Percentiles rank a stretch among this genome's conserved stretches.
Conservation (phyloP, 2,888 invertebrate genomes). For the Ctena decussata region DNA sequence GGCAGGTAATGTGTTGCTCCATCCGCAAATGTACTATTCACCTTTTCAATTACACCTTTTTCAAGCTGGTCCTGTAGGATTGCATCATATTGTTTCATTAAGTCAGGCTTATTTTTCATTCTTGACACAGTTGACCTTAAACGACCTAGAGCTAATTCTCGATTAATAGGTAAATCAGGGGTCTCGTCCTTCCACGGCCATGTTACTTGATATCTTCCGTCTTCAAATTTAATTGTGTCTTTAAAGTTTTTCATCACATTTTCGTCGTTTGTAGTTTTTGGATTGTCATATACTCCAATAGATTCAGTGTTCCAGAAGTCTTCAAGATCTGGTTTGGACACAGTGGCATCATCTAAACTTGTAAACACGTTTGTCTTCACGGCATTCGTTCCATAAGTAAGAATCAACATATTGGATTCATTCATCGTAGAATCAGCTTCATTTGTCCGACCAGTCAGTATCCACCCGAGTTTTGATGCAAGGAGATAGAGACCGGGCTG, state of each 20-base stretch:
- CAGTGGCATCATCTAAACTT: not conserved
- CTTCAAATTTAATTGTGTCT: conserved; percentile 10
- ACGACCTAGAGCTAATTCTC: conserved; percentile 24
- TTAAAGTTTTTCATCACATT: conserved; percentile 21
- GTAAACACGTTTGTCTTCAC: not conserved
- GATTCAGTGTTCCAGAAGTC: conserved; percentile 37
- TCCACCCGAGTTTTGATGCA: conserved; percentile 19
- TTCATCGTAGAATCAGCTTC: not conserved
- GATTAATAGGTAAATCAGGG: conserved; percentile 21
- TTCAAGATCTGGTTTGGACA: conserved; percentile 20
- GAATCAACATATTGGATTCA: not conserved
- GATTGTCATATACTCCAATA: conserved; percentile 27
- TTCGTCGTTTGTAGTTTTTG: conserved; percentile 10
- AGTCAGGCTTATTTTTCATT: conserved; percentile 20
- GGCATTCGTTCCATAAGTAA: not conserved
- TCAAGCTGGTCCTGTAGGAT: conserved; percentile 29
- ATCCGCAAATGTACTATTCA: not conserved
- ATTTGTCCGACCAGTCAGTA: not conserved
- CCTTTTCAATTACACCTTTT: conserved; percentile 36
- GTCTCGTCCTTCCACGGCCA: conserved; percentile 31
- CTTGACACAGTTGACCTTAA: conserved; percentile 6
- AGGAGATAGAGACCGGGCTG: conserved; percentile 6
- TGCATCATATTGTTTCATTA: conserved; percentile 16
- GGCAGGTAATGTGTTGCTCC: not conserved
- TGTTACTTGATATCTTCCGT: conserved; percentile 21